Percentiles rank a stretch among this genome's conserved stretches.
phyloP scores from a whole-genome alignment of 1,140 invertebrate genomes.

The Bombus picipes region DNA sequence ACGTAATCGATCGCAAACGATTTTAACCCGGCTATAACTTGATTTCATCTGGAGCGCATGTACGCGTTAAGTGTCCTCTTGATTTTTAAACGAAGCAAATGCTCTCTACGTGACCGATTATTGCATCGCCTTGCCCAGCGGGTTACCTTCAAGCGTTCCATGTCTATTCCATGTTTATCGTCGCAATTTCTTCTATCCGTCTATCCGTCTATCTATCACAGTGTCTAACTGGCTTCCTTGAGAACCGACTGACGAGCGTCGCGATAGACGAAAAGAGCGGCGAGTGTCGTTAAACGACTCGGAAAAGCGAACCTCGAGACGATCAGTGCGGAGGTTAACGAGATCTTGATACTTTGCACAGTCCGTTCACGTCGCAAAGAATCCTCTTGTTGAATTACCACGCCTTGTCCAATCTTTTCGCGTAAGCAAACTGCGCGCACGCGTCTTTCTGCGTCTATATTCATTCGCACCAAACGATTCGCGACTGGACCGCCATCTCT shows the following conservation, averaged over 20 bases:
- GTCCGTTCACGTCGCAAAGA: neutral
- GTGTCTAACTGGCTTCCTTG: constrained; percentile 30
- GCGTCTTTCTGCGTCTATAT: neutral
- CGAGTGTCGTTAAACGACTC: constrained; percentile 6
- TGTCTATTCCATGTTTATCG: constrained; percentile 24
- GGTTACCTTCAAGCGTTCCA: neutral
- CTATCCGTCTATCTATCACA: constrained; percentile 21
- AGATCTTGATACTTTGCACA: constrained; percentile 58
- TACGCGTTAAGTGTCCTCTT: constrained; percentile 22
- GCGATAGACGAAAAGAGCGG: constrained; percentile 44
- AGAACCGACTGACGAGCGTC: constrained; percentile 34
- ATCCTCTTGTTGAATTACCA: neutral
- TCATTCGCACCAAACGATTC: neutral
- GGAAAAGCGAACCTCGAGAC: neutral
- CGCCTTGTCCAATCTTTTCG: neutral
- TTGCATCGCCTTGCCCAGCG: constrained; percentile 21
- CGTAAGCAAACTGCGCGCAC: too few relatives aligned
- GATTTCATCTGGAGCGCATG: neutral
- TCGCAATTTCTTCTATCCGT: constrained; percentile 53
- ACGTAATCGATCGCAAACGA: neutral
- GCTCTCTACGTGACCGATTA: constrained; percentile 54
- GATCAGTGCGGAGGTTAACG: constrained; percentile 64
- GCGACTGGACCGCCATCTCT: constrained; percentile 9
- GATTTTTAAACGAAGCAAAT: constrained; percentile 33
- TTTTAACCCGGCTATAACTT: neutral